These are phyloP conservation scores for Deroplatys truncata DNA, from an alignment of 2,888 invertebrate genomes.

Conservation along the genomic window DNA sequence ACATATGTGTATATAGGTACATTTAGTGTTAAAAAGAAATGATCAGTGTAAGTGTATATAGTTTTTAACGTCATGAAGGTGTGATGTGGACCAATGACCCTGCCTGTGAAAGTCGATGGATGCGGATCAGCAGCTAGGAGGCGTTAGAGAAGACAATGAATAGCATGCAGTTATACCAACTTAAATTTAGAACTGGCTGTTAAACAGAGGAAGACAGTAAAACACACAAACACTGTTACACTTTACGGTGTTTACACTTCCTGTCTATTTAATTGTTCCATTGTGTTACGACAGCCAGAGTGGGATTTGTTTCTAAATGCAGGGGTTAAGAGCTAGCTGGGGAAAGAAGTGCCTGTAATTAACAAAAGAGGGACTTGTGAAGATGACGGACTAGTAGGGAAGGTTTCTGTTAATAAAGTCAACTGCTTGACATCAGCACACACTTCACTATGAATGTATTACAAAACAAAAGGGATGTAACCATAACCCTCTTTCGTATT, in stretches of 20 bases:
- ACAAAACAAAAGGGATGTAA: too few species aligned
- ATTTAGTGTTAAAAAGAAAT: too few species aligned
- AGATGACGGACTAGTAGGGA: too few species aligned
- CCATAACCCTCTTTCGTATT: too few species aligned
- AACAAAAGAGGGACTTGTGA: too few species aligned
- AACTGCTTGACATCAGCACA: too few species aligned
- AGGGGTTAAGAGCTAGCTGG: neutral
- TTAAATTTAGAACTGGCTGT: neutral
- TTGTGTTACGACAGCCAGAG: neutral
- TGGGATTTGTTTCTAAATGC: too few species aligned
- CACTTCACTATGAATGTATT: too few species aligned
- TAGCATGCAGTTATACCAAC: neutral
- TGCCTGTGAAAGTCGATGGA: neutral
- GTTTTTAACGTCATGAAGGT: neutral
- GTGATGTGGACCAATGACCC: neutral
- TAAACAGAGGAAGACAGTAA: neutral
- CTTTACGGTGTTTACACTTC: neutral
- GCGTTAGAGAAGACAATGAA: neutral
- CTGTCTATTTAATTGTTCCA: neutral
- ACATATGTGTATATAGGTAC: too few species aligned
- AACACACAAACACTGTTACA: neutral
- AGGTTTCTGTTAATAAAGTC: too few species aligned
- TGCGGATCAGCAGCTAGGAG: neutral
- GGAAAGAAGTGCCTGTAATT: too few species aligned
- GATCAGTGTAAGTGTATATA: too few species aligned